Percentiles rank a stretch among this genome's conserved stretches.
phyloP scores from a whole-genome alignment of 2,888 invertebrate species.

The Palloptera scutellata region DNA sequence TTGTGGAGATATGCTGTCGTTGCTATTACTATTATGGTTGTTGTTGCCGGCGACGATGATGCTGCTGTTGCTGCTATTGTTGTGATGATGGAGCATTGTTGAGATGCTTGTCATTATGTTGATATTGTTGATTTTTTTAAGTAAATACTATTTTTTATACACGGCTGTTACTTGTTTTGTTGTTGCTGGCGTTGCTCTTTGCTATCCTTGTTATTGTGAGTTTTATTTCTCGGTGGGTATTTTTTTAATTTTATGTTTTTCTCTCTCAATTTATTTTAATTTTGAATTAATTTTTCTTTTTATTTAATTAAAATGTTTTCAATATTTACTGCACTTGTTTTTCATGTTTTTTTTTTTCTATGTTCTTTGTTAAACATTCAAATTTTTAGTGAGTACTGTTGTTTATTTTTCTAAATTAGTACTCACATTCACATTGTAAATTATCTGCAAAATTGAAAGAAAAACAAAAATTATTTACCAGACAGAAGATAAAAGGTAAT shows the following conservation, averaged over 20 bases:
- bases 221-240: constrained; percentile 14
- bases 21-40: constrained; percentile 23
- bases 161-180: background rate
- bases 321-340: background rate
- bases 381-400: no score
- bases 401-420: no score
- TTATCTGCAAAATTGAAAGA: no score
- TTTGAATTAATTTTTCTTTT: background rate
- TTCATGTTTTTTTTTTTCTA: no score
- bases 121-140: constrained; percentile 9
- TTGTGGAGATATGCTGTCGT: constrained; percentile 40
- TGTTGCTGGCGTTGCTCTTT: background rate
- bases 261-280: background rate
- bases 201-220: background rate
- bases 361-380: no score
- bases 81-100: constrained; percentile 39
- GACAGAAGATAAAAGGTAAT: no score
- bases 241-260: constrained; percentile 1
- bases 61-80: constrained; percentile 11
- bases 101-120: constrained; percentile 41
- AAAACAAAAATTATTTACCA: no score
- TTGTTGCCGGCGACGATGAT: constrained; percentile 7
- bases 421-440: no score
- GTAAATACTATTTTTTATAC: background rate
- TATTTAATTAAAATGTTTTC: background rate